Evolutionary conservation across 2,113 vertebrate species (phyloP), one percentile per base, ranked within the genome.

Genomic region (Myiopsitta monachus): DNA sequence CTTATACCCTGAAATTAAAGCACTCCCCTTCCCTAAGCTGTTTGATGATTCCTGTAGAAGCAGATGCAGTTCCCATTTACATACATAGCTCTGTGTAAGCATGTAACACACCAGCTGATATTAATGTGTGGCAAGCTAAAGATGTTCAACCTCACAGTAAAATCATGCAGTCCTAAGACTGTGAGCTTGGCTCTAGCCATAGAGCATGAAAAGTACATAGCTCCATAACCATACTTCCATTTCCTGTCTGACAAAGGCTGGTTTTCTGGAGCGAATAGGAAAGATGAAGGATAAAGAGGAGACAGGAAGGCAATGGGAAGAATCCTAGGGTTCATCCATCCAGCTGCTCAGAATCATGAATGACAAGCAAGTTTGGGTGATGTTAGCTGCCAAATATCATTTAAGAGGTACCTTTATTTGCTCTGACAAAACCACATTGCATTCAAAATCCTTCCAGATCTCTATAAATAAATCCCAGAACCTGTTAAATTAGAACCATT

Each of bases 391-490:
- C 84, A 94, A 94, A 46, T 49, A 69, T 66, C 2, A 91, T 88
- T 88, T 88, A 92, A 87, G 68, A 87, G 46, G 33, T 68, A 90
- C 14, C 36, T 95, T 96, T 85, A 94, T 91, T 93, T 84, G 59
- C 51, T 94, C 75, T 95, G 87, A 95, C 91, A 90, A 96, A 94
- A 84, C 8, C 27, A 54, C 38, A 75, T 46, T 87, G 36, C 38
- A 92, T 95, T 90, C 82, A 90, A 96, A 97, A 91, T 86, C 66
- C 61, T 95, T 96, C 92, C 79, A 97, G 76, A 90, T 92, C 84
- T 82, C 62, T 83, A 84, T n/a, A 97, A 96, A 95, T 87, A 87
- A 96, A 95, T 88, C 95, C 82, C 91, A 96, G 87, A 96, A 97
- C 68, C n/a, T 19, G 23, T 52, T 90, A 96, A 97, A 97, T 95